Conservation (phyloP, 2,888 invertebrate genomes). For the Pycnomerus fuliginosus region DNA sequence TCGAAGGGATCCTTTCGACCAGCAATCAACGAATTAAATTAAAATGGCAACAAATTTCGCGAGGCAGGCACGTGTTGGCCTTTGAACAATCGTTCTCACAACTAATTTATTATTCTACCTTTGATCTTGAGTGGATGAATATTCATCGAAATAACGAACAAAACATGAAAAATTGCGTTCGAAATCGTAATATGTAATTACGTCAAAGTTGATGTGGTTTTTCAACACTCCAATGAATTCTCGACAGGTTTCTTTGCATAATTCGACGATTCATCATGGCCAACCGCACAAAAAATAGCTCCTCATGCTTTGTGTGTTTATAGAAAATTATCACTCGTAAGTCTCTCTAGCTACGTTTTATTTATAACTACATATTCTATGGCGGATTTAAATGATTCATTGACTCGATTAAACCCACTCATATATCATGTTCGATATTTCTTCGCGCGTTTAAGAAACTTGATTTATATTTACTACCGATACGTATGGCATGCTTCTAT, state of each 20-base stretch:
- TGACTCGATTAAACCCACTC: conserved; percentile 38
- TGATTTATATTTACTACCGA: conserved; percentile 38
- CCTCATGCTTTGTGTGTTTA: too few species aligned
- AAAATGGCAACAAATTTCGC: too few species aligned
- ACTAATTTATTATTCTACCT: conserved; percentile 14
- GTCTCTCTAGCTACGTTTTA: too few species aligned
- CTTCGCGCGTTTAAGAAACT: conserved; percentile 32
- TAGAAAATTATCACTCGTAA: too few species aligned
- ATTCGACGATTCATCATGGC: conserved; percentile 26
- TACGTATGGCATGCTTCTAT: conserved; percentile 8
- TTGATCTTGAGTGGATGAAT: conserved; percentile 19
- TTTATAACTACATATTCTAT: conserved; percentile 36
- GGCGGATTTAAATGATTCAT: conserved; percentile 43
- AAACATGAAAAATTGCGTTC: conserved; percentile 20
- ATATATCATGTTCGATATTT: conserved; percentile 36
- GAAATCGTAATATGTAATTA: conserved; percentile 31
- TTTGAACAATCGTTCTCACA: conserved; percentile 11
- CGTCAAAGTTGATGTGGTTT: conserved; percentile 34
- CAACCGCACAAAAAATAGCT: too few species aligned
- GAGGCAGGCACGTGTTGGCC: too few species aligned
- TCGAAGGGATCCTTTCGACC: not conserved
- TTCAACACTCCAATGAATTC: conserved; percentile 34
- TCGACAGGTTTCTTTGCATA: conserved; percentile 36
- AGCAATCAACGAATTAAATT: too few species aligned
- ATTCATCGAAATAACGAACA: conserved; percentile 18